Conservation (phyloP, 2,888 invertebrate genomes). For the Cancer borealis region DNA sequence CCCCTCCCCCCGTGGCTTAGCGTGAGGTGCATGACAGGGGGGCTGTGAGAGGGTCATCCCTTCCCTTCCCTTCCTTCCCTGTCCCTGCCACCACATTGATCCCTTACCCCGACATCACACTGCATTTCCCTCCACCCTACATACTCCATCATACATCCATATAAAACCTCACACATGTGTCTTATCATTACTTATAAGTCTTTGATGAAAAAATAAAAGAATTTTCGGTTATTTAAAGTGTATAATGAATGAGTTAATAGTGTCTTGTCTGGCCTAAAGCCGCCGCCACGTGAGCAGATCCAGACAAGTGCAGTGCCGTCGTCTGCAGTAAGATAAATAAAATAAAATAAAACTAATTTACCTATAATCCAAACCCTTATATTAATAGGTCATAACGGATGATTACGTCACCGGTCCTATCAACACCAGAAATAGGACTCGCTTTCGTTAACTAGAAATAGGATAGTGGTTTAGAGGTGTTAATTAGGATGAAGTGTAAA, state of each 20-base stretch:
- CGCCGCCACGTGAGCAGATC: not conserved
- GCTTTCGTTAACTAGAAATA: not conserved
- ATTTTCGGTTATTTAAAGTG: not conserved
- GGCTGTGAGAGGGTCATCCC: not conserved
- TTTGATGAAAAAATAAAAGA: not conserved
- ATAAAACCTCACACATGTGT: not conserved
- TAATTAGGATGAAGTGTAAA: not conserved
- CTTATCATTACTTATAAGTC: not conserved
- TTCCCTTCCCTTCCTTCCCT: not conserved
- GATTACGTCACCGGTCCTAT: not conserved
- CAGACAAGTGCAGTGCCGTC: constrained; percentile 1
- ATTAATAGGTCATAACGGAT: not conserved
- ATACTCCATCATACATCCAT: not conserved
- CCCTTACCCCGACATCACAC: not conserved
- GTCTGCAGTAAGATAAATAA: not conserved
- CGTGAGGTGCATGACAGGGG: constrained; percentile 39
- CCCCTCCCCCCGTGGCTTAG: not conserved
- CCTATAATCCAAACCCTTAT: not conserved
- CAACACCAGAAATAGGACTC: not conserved
- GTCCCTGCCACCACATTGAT: constrained; percentile 26
- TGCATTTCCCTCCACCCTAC: not conserved
- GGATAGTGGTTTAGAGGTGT: not conserved
- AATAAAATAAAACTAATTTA: not conserved
- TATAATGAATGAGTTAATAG: not conserved
- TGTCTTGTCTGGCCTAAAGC: not conserved